Conservation (phyloP, 2,113 vertebrate genomes). For the Malurus elegans region DNA sequence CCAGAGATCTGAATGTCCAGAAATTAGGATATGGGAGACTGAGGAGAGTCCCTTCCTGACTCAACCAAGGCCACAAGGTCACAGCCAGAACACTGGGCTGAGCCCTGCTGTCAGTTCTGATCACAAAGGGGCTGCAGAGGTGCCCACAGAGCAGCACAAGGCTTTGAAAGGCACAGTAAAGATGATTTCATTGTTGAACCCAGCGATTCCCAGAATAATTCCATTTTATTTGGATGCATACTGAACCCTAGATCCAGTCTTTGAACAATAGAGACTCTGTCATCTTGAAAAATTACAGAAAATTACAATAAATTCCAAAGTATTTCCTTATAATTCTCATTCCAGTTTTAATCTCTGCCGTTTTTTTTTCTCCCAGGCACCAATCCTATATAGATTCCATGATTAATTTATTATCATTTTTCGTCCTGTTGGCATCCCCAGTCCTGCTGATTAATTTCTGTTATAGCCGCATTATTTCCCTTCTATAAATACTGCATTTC, state of each 20-base stretch:
- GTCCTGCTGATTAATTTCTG: conserved; percentile 24
- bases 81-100: background rate
- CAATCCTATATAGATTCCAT: background rate
- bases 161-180: background rate
- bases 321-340: background rate
- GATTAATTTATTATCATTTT: conserved; percentile 22
- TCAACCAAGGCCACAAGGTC: background rate
- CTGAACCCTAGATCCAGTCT: background rate
- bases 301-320: background rate
- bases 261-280: background rate
- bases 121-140: background rate
- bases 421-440: background rate
- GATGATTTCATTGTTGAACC: background rate
- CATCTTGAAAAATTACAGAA: background rate
- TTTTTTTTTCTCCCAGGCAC: background rate
- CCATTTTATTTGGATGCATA: background rate
- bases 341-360: background rate
- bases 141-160: background rate
- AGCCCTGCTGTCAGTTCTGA: background rate
- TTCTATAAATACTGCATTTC: background rate
- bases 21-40: background rate
- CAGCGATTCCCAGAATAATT: background rate
- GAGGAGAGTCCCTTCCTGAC: background rate
- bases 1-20: background rate
- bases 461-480: conserved; percentile 12